These are phyloP conservation scores for Lepus townsendii DNA, from an alignment of 2,797 vertebrate genomes.

Conservation along the genomic window DNA sequence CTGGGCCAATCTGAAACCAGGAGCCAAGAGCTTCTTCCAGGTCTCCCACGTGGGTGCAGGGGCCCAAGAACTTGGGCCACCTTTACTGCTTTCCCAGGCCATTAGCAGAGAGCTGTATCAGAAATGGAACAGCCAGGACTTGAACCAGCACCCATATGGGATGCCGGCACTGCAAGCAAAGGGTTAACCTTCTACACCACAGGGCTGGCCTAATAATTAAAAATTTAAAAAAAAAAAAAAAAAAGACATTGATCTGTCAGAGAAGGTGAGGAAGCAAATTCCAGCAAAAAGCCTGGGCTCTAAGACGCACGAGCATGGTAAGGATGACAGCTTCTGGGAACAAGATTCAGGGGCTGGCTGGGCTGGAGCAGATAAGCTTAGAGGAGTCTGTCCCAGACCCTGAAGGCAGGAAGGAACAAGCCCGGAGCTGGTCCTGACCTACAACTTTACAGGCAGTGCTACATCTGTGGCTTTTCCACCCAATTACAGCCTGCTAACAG, in stretches of 20 bases:
- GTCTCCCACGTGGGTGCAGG: too few species aligned
- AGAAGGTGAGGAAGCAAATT: not conserved
- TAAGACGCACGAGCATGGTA: fast-evolving
- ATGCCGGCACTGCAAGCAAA: too few species aligned
- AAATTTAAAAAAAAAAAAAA: not conserved
- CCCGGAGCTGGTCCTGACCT: not conserved
- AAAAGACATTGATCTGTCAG: not conserved
- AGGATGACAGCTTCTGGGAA: not conserved
- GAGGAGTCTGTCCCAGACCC: not conserved
- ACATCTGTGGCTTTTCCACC: not conserved
- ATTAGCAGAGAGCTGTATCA: too few species aligned
- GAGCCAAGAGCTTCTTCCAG: too few species aligned
- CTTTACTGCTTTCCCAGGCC: too few species aligned
- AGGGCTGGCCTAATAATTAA: not conserved
- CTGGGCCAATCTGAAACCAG: too few species aligned
- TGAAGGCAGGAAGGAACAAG: not conserved
- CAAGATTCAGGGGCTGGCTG: not conserved
- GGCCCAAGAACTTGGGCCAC: too few species aligned
- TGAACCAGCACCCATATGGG: too few species aligned
- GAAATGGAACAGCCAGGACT: too few species aligned
- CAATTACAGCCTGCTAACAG: not conserved
- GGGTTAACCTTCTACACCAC: not conserved
- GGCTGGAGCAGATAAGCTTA: not conserved
- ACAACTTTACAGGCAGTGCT: not conserved
- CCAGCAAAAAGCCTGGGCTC: not conserved